Base-by-base conservation (phyloP, 2,888 invertebrate genomes). In the Muscina levida region DNA sequence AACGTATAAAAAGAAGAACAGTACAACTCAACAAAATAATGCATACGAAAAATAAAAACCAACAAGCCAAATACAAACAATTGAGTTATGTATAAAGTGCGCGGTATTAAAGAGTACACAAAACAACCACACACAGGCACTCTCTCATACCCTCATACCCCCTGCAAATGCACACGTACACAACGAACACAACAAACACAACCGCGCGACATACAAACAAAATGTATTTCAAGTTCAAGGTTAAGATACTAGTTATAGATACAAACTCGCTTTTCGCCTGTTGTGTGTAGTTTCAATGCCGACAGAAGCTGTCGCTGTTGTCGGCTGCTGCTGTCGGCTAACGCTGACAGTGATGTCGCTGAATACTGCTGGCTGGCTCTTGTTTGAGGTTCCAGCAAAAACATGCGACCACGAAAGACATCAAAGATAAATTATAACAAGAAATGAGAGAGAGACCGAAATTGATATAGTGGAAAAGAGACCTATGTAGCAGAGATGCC, bases 161-260 rank as follows among this genome's bases (percentile, higher is more conserved):
- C n/a, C n/a, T n/a, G n/a, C n/a, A n/a, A n/a, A n/a, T n/a, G 44
- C 31, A 19, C 39, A 37, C 39, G 44, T 19, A 11, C 15, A 57
- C 26, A 37, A 70, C 37, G 26, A 37, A 39, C 44, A 59, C 31
- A 37, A 59, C 56, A 70, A 26, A 42, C 44, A 51, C 15, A 15
- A 19, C 42, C 57, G 72, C 37, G 71, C 68, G 48, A 70, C 24
- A 75, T 39, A 78, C 67, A 75, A 66, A 75, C 82, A 84, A 78
- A 85, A 85, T 87, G 83, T 86, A 85, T 89, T 89, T 89, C 89
- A 89, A 89, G 89, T 89, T 89, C 89, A 89, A 89, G 89, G 89
- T 89, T 88, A 89, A 89, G 87, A 87, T 87, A 88, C 85, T 87
- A 87, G 88, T 88, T 88, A 85, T 88, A 82, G 85, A 87, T 86